phyloP scores from a whole-genome alignment of 2,113 vertebrate genomes.

The Corapipo altera region DNA sequence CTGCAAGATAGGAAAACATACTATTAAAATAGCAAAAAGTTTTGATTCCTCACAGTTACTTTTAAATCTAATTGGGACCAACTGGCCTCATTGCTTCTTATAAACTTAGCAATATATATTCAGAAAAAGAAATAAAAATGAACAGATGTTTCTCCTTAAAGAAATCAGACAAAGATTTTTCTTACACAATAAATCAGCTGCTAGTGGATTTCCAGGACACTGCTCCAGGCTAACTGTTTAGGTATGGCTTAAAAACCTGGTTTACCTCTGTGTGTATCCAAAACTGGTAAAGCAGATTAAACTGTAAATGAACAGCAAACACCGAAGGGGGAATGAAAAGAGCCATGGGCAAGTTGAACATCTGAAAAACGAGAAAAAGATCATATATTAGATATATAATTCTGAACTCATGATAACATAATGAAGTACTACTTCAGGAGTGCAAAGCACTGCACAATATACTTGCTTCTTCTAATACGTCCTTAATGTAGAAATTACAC shows the following conservation, averaged over 20 bases:
- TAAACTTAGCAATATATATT: constrained; percentile 83
- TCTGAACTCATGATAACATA: not conserved
- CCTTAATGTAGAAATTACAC: not conserved
- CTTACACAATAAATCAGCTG: constrained; percentile 84
- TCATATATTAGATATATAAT: not conserved
- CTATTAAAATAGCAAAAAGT: constrained; percentile 65
- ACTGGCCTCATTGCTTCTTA: constrained; percentile 82
- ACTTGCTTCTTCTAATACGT: not conserved
- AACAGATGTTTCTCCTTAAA: constrained; percentile 82
- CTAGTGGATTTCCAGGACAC: constrained; percentile 75
- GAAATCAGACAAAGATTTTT: constrained; percentile 81
- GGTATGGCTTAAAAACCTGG: constrained; percentile 47
- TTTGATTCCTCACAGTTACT: constrained; percentile 72
- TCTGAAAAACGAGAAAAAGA: constrained; percentile 67
- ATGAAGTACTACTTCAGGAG: not conserved
- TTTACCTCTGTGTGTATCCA: constrained; percentile 97
- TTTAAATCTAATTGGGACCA: constrained; percentile 79
- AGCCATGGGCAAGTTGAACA: constrained; percentile 90
- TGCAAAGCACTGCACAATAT: not conserved
- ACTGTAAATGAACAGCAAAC: constrained; percentile 89
- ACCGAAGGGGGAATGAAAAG: constrained; percentile 86
- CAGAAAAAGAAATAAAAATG: constrained; percentile 78
- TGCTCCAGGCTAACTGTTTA: constrained; percentile 69
- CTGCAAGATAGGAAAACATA: constrained; percentile 66
- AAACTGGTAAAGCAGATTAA: constrained; percentile 95